Conservation (phyloP, 2,797 vertebrate genomes). For the Scyliorhinus canicula region DNA sequence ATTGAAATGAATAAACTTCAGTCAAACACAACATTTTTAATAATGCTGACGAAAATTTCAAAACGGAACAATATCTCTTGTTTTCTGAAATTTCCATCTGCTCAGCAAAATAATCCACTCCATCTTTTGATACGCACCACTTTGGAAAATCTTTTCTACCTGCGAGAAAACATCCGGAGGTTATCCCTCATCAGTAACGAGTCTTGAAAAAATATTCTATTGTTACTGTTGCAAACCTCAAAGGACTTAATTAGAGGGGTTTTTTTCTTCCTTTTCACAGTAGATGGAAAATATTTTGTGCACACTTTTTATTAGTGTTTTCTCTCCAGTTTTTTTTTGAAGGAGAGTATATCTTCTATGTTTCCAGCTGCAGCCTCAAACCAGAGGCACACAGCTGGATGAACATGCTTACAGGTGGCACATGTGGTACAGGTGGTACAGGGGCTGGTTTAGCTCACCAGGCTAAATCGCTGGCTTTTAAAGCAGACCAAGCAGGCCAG, state of each 20-base stretch:
- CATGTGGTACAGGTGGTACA: no score
- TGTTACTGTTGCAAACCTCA: neutral
- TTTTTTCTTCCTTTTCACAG: neutral
- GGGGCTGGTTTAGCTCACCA: no score
- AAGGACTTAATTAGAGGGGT: slow-evolving; percentile 9
- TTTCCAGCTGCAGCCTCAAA: neutral
- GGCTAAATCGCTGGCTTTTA: no score
- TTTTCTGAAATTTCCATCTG: neutral
- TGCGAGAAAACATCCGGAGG: neutral
- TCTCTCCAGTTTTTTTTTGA: neutral
- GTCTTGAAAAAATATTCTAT: slow-evolving; percentile 2
- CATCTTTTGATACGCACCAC: neutral
- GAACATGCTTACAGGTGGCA: neutral
- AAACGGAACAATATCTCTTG: neutral
- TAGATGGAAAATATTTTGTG: neutral
- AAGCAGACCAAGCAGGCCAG: no score
- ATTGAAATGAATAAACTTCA: neutral
- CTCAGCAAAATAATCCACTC: neutral
- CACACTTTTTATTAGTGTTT: neutral
- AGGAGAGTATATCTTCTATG: neutral
- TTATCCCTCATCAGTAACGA: neutral
- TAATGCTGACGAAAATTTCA: neutral
- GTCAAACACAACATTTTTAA: neutral
- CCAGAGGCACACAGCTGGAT: neutral
- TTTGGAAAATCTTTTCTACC: neutral